phyloP scores from a whole-genome alignment of 2,113 vertebrate species.

The Oryzias celebensis region DNA sequence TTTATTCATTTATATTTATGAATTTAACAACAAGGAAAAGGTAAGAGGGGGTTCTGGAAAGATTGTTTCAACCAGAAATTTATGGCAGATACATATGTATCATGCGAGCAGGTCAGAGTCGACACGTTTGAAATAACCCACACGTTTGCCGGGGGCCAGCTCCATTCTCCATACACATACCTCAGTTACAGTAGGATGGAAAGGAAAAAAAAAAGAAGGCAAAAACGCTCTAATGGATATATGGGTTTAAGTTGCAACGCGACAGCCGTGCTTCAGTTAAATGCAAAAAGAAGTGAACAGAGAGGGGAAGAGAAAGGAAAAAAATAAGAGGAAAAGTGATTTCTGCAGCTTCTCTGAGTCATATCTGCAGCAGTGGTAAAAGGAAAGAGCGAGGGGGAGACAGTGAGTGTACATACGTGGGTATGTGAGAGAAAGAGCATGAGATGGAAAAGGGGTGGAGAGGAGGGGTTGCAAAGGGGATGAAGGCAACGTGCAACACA shows the following conservation, averaged over 20 bases:
- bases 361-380: constrained; percentile 75
- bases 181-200: neutral
- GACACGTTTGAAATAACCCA: constrained; percentile 49
- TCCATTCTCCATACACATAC: constrained; percentile 2
- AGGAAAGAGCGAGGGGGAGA: constrained; percentile 63
- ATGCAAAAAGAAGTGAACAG: constrained; percentile 16
- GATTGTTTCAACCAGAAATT: constrained; percentile 31
- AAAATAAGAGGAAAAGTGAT: constrained; percentile 65
- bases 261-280: constrained; percentile 11
- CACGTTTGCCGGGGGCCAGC: constrained; percentile 40
- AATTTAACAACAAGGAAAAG: constrained; percentile 20
- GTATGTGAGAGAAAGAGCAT: constrained; percentile 42
- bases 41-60: constrained; percentile 9
- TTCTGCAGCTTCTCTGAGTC: constrained; percentile 76
- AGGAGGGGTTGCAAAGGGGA: constrained; percentile 17
- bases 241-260: constrained; percentile 2
- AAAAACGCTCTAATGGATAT: neutral
- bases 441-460: constrained; percentile 15
- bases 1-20: constrained; percentile 27
- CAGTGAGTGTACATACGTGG: constrained; percentile 56
- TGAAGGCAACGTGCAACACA: constrained; percentile 26
- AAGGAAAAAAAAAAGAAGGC: neutral
- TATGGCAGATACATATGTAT: constrained; percentile 9
- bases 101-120: constrained; percentile 48
- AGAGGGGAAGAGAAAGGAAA: constrained; percentile 42